phyloP scores from a whole-genome alignment of 2,888 invertebrate species.

The Cyrtodaria siliqua region DNA sequence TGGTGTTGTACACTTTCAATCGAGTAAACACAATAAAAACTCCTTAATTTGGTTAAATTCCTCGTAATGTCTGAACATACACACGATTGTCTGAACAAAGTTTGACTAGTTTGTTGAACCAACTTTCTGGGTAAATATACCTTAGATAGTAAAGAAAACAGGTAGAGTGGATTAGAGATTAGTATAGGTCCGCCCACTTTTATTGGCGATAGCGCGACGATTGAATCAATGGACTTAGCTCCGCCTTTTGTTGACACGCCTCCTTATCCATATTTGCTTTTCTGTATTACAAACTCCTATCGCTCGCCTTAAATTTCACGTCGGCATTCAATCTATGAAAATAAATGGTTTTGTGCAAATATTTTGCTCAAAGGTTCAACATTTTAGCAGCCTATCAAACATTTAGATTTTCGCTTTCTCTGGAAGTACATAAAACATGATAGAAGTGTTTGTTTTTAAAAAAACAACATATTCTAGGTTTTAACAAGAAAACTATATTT shows the following conservation, averaged over 20 bases:
- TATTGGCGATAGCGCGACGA: slow-evolving; percentile 15
- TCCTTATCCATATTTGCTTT: slow-evolving; percentile 1
- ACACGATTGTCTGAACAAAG: slow-evolving; percentile 59
- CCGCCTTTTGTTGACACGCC: slow-evolving; percentile 55
- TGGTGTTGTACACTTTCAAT: slow-evolving; percentile 23
- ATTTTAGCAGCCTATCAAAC: background rate
- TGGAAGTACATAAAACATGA: no score
- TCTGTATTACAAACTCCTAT: background rate
- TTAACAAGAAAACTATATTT: no score
- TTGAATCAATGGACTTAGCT: slow-evolving; percentile 29
- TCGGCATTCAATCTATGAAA: background rate
- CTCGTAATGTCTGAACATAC: slow-evolving; percentile 39
- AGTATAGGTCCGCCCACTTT: slow-evolving; percentile 43
- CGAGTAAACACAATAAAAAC: slow-evolving; percentile 28
- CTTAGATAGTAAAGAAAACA: slow-evolving; percentile 52
- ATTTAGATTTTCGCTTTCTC: background rate
- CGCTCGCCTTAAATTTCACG: background rate
- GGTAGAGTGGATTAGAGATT: slow-evolving; percentile 48
- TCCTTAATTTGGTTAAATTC: slow-evolving; percentile 32
- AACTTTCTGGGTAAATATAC: slow-evolving; percentile 68
- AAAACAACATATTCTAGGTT: no score
- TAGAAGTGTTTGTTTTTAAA: no score
- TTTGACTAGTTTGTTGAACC: slow-evolving; percentile 64
- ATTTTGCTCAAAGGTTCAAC: background rate
- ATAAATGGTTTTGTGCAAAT: slow-evolving; percentile 1